phyloP scores from a whole-genome alignment of 2,888 invertebrate genomes.

The Epirrhoe alternata region DNA sequence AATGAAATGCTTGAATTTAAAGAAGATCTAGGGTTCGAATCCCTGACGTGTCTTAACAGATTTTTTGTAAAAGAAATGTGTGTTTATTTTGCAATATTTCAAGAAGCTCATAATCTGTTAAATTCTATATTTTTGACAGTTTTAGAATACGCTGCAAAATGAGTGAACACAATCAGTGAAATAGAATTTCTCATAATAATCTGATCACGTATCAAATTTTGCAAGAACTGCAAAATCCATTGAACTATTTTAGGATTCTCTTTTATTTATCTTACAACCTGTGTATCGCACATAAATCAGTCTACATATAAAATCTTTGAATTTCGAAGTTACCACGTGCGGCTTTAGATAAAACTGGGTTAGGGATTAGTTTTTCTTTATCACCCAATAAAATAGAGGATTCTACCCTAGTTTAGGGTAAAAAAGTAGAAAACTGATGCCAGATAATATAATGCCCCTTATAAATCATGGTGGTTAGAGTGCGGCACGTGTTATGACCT shows the following conservation, averaged over 20 bases:
- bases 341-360: conserved; percentile 19
- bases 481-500: background rate
- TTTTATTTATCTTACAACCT: background rate
- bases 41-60: too few species aligned
- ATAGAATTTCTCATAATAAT: background rate
- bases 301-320: conserved; percentile 1
- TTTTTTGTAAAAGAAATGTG: too few species aligned
- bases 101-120: too few species aligned
- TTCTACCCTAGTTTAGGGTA: conserved; percentile 11
- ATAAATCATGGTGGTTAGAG: conserved; percentile 35
- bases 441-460: conserved; percentile 25
- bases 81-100: too few species aligned
- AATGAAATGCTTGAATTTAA: too few species aligned
- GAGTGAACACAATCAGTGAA: too few species aligned
- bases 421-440: conserved; percentile 30
- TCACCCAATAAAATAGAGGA: conserved; percentile 33
- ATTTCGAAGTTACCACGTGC: background rate
- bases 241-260: background rate
- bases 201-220: conserved; percentile 1
- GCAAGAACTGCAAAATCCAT: background rate
- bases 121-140: too few species aligned
- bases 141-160: too few species aligned
- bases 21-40: too few species aligned
- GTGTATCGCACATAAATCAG: background rate
- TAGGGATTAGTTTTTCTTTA: conserved; percentile 25